Evolutionary conservation across 2,888 invertebrate genomes (phyloP), one percentile per base, ranked within the genome.

Genomic region (Napeogenes sylphis): DNA sequence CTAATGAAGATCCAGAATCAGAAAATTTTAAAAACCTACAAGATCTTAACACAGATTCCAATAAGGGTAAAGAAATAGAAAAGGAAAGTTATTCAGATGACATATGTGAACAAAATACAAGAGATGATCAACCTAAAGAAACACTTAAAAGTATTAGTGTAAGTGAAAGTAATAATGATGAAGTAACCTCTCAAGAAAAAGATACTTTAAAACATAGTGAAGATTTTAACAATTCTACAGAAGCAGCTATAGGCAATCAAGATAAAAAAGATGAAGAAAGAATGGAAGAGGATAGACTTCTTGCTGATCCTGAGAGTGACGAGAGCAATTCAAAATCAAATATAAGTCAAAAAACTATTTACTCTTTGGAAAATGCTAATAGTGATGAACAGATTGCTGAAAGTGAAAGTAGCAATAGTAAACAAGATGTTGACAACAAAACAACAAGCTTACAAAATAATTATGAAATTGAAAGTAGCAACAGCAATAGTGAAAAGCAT

Each of bases 241-340:
- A 65, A 57, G 45, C 59, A 45, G 64, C n/a, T 33, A 33, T 30
- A 14, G 30, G 45, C 38, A 51, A 61, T 66, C 62, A 58, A 56
- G 65, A 61, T 14, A 56, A 47, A 58, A 30, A 45, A 55, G 63
- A 69, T 6, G 60, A 56, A 60, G 70, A 70, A 55, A 65, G 68
- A 59, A 63, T 65, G 53, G 67, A 69, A 56, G 73, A 73, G 68
- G 68, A 66, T 56, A 59, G 35, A 56, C 68, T 58, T 55, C 63
- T 70, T 56, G 67, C 61, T 56, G 67, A 67, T 58, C 59, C 66
- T 45, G 47, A 70, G 35, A 67, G 69, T 45, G 62, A 65, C 42
- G 55, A 45, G 4, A 56, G 59, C 8, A 59, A 38, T 4, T 45
- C 35, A 42, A 61, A 61, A 12, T 2, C 42, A 35, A 32, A 54